Percentiles rank a stretch among this genome's conserved stretches.
phyloP scores from a whole-genome alignment of 2,797 vertebrate genomes.

The Columba guinea region DNA sequence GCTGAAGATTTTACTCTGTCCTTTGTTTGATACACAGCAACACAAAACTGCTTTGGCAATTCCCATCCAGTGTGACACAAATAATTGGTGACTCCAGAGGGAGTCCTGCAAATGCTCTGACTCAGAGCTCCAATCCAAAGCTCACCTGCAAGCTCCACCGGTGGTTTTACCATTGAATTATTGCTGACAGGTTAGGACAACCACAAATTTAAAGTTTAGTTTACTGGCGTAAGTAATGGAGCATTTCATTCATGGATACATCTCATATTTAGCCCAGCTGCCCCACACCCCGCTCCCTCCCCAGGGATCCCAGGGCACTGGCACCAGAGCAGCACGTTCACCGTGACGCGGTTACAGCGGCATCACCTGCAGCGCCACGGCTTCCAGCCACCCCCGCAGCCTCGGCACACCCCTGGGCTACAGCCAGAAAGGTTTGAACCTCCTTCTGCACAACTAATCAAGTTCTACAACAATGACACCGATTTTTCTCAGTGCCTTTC shows the following conservation, averaged over 20 bases:
- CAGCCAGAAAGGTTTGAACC: not conserved
- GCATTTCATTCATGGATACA: not conserved
- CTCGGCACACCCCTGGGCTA: not conserved
- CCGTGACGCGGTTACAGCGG: not conserved
- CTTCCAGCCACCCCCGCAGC: not conserved
- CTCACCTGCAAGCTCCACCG: not conserved
- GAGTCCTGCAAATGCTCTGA: not conserved
- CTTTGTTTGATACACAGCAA: not conserved
- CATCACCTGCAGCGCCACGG: accelerated
- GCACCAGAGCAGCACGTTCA: accelerated
- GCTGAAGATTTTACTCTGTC: not conserved
- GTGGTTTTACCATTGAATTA: not conserved
- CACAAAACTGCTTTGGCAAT: not conserved
- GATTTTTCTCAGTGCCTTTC: not conserved
- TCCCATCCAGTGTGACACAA: not conserved
- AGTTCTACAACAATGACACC: not conserved
- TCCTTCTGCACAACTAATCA: not conserved
- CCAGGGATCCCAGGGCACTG: not conserved
- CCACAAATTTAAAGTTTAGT: not conserved
- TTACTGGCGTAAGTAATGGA: not conserved
- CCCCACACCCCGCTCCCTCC: not conserved
- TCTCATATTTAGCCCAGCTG: not conserved
- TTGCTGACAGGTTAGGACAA: not conserved
- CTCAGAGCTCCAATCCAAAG: not conserved
- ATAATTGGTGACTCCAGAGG: not conserved